Percentiles rank a stretch among this genome's conserved stretches.
Evolutionary conservation across 2,888 invertebrate genomes (phyloP).

Genomic region (Leucoptera coffeella): DNA sequence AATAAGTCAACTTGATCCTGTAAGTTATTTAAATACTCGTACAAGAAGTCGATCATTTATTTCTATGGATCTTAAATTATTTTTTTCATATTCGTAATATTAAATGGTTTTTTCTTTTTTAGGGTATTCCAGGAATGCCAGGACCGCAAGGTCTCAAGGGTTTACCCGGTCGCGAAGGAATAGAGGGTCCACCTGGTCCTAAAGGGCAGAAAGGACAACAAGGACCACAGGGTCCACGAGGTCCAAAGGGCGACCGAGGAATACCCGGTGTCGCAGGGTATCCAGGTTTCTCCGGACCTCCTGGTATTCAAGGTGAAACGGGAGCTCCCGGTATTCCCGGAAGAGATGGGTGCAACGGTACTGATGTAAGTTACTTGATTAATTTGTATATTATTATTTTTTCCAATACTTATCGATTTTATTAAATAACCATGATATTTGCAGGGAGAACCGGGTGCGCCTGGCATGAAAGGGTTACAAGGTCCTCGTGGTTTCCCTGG

Average conservation of each 20-base stretch:
- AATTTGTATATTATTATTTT: background rate
- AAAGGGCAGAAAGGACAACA: conserved; percentile 87
- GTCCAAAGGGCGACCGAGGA: conserved; percentile 80
- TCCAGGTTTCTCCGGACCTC: conserved; percentile 65
- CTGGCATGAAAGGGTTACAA: conserved; percentile 62
- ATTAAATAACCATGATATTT: conserved; percentile 5
- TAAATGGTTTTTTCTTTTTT: conserved; percentile 10
- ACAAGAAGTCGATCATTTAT: background rate
- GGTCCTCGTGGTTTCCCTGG: conserved; percentile 77
- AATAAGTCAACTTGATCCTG: too few species aligned
- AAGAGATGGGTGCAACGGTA: conserved; percentile 93
- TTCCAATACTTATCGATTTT: background rate
- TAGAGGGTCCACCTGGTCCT: conserved; percentile 78
- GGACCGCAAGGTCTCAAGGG: conserved; percentile 72
- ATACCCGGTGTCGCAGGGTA: conserved; percentile 84
- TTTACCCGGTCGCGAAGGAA: conserved; percentile 72
- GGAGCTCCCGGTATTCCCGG: conserved; percentile 79
- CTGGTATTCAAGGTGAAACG: conserved; percentile 61
- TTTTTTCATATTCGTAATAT: background rate
- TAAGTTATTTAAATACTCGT: background rate
- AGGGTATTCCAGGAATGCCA: conserved; percentile 69
- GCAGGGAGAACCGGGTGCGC: conserved; percentile 68
- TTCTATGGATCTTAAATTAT: too few species aligned
- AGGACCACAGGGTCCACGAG: conserved; percentile 74
- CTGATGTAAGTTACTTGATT: conserved; percentile 59